A percentile compares a stretch with the other conserved stretches of the same genome.
phyloP scores from a whole-genome alignment of 2,888 invertebrate species.

The Oithona nana region DNA sequence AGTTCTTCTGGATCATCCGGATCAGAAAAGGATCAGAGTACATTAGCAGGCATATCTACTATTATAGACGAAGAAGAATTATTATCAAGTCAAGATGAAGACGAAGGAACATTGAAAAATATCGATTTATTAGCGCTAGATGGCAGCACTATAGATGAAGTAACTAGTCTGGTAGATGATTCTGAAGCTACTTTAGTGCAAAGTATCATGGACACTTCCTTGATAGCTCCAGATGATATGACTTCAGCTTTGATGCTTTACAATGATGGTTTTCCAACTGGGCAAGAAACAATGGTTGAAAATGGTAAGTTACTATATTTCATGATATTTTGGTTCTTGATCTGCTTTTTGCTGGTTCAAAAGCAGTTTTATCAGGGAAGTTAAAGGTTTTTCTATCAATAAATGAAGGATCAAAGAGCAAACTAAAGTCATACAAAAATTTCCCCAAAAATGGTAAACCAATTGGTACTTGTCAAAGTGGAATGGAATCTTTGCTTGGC shows the following conservation, averaged over 20 bases:
- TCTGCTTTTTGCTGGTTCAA: not conserved
- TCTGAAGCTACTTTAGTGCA: slow-evolving; percentile 15
- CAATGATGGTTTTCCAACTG: slow-evolving; percentile 19
- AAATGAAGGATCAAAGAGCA: too few species aligned
- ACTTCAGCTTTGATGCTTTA: slow-evolving; percentile 18
- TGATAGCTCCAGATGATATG: slow-evolving; percentile 16
- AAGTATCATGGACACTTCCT: not conserved
- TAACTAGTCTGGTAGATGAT: slow-evolving; percentile 9
- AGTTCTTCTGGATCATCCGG: not conserved
- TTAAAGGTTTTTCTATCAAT: not conserved
- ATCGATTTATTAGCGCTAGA: not conserved
- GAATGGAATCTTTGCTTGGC: too few species aligned
- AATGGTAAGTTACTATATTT: slow-evolving; percentile 18
- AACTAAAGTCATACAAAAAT: too few species aligned
- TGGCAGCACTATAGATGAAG: slow-evolving; percentile 15
- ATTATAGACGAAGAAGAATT: not conserved
- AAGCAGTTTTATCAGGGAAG: not conserved
- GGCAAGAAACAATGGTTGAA: slow-evolving; percentile 20
- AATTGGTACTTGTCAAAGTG: too few species aligned
- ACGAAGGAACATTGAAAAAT: slow-evolving; percentile 6
- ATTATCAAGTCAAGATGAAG: not conserved
- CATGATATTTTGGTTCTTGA: not conserved
- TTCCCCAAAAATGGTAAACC: too few species aligned
- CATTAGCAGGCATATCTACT: not conserved
- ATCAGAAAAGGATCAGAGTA: not conserved